phyloP scores from a whole-genome alignment of 2,113 vertebrate genomes.

The Chionomys nivalis region DNA sequence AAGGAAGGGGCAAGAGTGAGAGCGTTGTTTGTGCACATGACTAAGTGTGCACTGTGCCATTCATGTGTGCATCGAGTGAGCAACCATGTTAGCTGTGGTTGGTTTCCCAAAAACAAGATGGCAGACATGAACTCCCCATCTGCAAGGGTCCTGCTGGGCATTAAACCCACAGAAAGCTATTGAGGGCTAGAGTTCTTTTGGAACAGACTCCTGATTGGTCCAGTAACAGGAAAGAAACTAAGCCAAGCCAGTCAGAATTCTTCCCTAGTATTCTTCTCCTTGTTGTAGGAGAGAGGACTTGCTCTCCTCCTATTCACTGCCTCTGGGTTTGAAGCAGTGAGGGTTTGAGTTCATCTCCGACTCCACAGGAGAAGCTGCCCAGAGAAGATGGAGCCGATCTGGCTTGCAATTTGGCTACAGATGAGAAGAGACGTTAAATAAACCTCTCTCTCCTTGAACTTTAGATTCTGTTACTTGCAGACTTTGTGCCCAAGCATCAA shows the following conservation, averaged over 20 bases:
- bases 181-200: constrained; percentile 1
- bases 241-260: neutral
- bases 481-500: constrained; percentile 32
- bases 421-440: neutral
- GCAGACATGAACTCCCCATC: neutral
- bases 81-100: neutral
- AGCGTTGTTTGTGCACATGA: neutral
- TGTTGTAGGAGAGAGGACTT: neutral
- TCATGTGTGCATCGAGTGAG: neutral
- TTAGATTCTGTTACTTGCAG: constrained; percentile 31
- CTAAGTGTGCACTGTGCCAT: neutral
- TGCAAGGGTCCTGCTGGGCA: neutral
- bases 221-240: neutral
- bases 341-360: neutral
- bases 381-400: neutral
- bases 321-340: neutral
- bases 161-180: neutral
- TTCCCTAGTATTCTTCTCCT: constrained; percentile 18
- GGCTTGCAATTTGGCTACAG: neutral
- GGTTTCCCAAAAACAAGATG: neutral
- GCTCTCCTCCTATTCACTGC: neutral
- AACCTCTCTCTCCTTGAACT: neutral
- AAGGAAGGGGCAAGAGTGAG: neutral
- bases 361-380: neutral
- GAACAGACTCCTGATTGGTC: neutral